Conservation (phyloP, 2,888 invertebrate genomes). For the Junonia oenone region DNA sequence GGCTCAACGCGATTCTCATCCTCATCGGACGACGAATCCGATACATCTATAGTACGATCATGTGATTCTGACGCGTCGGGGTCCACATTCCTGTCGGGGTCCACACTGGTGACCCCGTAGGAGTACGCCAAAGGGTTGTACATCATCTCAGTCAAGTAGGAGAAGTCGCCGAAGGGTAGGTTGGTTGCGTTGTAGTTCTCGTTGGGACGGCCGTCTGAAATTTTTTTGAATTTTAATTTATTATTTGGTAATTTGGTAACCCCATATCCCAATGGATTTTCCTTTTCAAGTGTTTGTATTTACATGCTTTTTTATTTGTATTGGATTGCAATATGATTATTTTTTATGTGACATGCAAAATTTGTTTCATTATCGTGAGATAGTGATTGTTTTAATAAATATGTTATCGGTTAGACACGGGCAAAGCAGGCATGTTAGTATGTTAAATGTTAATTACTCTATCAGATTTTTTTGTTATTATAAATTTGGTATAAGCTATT, state of each 20-base stretch:
- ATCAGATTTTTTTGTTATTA: not conserved
- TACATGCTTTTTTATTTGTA: no score
- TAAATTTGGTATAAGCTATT: not conserved
- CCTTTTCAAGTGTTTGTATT: no score
- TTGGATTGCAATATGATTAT: not conserved
- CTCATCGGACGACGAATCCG: constrained; percentile 63
- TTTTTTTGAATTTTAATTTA: not conserved
- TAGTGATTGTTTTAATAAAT: not conserved
- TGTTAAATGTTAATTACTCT: not conserved
- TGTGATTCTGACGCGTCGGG: constrained; percentile 48
- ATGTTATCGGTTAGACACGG: constrained; percentile 16
- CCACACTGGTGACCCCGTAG: constrained; percentile 56
- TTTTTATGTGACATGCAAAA: constrained; percentile 1
- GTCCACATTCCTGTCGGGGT: constrained; percentile 56
- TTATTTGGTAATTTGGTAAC: no score
- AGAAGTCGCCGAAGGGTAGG: constrained; percentile 76
- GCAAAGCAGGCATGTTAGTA: constrained; percentile 35
- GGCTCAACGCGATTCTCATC: constrained; percentile 52
- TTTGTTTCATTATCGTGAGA: not conserved
- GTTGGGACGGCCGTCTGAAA: constrained; percentile 68
- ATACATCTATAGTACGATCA: constrained; percentile 68
- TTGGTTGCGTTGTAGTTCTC: constrained; percentile 78
- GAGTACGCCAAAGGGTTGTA: constrained; percentile 66
- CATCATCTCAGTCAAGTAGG: constrained; percentile 75
- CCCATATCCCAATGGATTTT: no score